phyloP scores from a whole-genome alignment of 2,113 vertebrate species.

The Plectropomus leopardus region DNA sequence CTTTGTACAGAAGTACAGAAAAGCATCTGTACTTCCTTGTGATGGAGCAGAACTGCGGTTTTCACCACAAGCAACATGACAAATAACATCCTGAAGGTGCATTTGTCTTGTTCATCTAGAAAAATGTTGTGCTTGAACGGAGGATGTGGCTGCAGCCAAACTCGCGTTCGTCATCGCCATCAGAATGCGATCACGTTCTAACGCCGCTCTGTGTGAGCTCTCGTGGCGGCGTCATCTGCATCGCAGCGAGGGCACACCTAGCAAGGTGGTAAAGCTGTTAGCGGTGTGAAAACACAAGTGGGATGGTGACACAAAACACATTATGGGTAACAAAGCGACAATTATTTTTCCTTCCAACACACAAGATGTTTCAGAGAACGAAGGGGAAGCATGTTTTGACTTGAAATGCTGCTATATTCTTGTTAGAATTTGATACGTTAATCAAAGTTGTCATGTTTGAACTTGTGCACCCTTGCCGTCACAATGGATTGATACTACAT shows the following conservation, averaged over 20 bases:
- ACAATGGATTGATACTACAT: constrained; percentile 30
- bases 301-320: constrained; percentile 12
- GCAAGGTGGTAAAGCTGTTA: constrained; percentile 40
- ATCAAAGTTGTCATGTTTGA: constrained; percentile 6
- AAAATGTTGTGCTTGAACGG: background rate
- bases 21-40: constrained; percentile 18
- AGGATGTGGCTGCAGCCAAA: constrained; percentile 17
- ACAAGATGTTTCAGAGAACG: background rate
- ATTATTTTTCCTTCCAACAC: background rate
- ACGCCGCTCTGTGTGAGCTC: constrained; percentile 30
- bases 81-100: background rate
- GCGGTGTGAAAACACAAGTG: constrained; percentile 34
- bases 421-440: constrained; percentile 2
- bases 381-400: background rate
- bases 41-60: constrained; percentile 26
- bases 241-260: constrained; percentile 20
- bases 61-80: constrained; percentile 6
- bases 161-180: constrained; percentile 1
- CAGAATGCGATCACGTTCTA: background rate
- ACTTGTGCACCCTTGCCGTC: background rate
- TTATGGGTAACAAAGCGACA: constrained; percentile 5
- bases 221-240: constrained; percentile 36
- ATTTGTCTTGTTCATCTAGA: constrained; percentile 4
- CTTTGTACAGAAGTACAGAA: too few species aligned
- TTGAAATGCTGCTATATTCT: background rate